Conservation (phyloP, 2,113 vertebrate species). For the Amazona guildingii region DNA sequence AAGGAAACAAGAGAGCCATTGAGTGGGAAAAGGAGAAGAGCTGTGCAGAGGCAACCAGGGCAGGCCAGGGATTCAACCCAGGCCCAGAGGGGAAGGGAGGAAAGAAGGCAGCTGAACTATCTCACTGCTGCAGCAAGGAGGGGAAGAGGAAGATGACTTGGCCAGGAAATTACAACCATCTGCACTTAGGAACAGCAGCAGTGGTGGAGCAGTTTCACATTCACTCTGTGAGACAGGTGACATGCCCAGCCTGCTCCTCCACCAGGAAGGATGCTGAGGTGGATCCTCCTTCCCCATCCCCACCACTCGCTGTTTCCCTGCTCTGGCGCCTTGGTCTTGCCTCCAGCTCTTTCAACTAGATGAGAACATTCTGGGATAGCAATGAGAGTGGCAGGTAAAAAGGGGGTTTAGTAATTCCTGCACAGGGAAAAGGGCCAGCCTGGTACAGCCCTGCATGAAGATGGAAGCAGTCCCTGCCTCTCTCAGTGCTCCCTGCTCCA, state of each 20-base stretch:
- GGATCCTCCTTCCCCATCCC: neutral
- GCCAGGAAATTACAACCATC: constrained; percentile 9
- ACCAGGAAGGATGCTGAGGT: fast-evolving
- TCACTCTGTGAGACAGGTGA: neutral
- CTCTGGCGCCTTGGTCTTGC: neutral
- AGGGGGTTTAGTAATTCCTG: neutral
- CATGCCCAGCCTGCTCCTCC: fast-evolving
- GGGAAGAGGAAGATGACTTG: neutral
- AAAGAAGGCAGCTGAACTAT: neutral
- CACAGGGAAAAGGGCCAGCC: fast-evolving
- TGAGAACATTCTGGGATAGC: neutral
- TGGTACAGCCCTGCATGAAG: fast-evolving
- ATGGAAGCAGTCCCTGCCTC: neutral
- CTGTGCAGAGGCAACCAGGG: neutral
- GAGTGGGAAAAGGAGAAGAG: constrained; percentile 7
- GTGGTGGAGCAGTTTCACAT: fast-evolving
- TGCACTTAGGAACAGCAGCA: neutral
- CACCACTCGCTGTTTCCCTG: neutral
- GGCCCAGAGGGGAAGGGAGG: neutral
- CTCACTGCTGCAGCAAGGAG: neutral
- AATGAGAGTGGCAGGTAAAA: neutral
- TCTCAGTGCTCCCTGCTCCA: neutral
- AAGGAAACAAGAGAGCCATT: constrained; percentile 36
- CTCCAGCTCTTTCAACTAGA: neutral
- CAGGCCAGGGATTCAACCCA: neutral